A percentile compares a stretch with the other conserved stretches of the same genome.
These are phyloP conservation scores for Hyla sarda DNA, from an alignment of 2,113 vertebrate species.

Conservation along the genomic window DNA sequence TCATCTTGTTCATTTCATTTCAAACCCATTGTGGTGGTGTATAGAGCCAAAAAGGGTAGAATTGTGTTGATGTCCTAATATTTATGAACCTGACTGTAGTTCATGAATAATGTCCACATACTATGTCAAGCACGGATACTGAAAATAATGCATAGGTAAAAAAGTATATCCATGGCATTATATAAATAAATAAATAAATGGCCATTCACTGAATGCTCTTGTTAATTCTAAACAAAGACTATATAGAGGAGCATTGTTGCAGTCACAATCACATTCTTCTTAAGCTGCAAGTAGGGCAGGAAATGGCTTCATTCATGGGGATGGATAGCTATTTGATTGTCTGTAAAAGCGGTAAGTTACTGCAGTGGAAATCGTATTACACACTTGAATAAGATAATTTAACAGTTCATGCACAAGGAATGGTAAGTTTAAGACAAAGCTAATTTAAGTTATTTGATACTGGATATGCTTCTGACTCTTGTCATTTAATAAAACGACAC, in stretches of 20 bases:
- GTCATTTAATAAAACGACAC: slow-evolving; percentile 10
- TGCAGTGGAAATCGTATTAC: slow-evolving; percentile 58
- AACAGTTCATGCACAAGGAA: slow-evolving; percentile 59
- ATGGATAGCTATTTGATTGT: slow-evolving; percentile 59
- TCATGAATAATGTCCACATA: not conserved
- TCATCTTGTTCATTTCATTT: too few relatives aligned
- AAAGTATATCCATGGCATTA: not conserved
- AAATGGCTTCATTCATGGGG: slow-evolving; percentile 60
- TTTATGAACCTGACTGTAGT: too few relatives aligned
- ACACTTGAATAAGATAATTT: slow-evolving; percentile 37
- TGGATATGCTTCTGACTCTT: slow-evolving; percentile 26
- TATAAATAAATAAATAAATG: not conserved
- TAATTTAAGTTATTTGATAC: slow-evolving; percentile 57
- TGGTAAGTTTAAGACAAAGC: slow-evolving; percentile 38
- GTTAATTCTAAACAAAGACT: slow-evolving; percentile 17
- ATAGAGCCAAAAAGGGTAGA: too few relatives aligned
- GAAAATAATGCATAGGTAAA: not conserved
- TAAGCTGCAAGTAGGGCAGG: slow-evolving; percentile 60
- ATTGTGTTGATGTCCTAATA: too few relatives aligned
- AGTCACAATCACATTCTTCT: slow-evolving; percentile 64
- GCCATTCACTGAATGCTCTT: not conserved
- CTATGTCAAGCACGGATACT: not conserved
- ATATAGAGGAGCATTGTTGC: slow-evolving; percentile 53
- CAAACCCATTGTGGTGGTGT: too few relatives aligned
- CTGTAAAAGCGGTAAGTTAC: slow-evolving; percentile 57